Percentiles rank a stretch among this genome's conserved stretches.
phyloP scores from a whole-genome alignment of 2,888 invertebrate genomes.

The Xanthia icteritia region DNA sequence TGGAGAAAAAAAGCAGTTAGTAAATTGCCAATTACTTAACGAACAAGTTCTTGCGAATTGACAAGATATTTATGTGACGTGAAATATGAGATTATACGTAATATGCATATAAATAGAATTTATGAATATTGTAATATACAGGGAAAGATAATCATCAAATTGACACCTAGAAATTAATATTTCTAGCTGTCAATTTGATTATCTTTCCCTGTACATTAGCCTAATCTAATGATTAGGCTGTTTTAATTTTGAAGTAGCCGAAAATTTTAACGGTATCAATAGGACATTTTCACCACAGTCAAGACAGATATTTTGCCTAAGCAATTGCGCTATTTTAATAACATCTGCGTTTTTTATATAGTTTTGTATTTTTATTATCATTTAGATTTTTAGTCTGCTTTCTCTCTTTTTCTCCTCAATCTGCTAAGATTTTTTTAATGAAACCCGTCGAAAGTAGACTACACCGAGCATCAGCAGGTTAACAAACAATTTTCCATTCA shows the following conservation, averaged over 20 bases:
- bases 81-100: conserved; percentile 15
- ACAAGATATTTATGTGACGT: conserved; percentile 13
- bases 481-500: conserved; percentile 16
- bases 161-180: background rate
- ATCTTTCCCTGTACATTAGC: too few relatives aligned
- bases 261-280: background rate
- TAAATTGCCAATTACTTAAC: conserved; percentile 11
- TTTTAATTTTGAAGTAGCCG: conserved; percentile 9
- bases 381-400: background rate
- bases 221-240: background rate
- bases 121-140: background rate
- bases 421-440: background rate
- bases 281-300: background rate
- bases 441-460: background rate
- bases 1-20: conserved; percentile 17
- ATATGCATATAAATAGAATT: background rate
- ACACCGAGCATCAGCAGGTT: conserved; percentile 5
- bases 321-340: background rate
- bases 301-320: background rate
- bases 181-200: too few relatives aligned
- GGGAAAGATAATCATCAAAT: conserved; percentile 2
- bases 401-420: background rate
- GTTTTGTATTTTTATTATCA: background rate
- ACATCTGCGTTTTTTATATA: background rate
- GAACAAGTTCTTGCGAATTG: conserved; percentile 23